A percentile compares a stretch with the other conserved stretches of the same genome.
phyloP scores from a whole-genome alignment of 1,140 invertebrate species.

The Orius insidiosus region DNA sequence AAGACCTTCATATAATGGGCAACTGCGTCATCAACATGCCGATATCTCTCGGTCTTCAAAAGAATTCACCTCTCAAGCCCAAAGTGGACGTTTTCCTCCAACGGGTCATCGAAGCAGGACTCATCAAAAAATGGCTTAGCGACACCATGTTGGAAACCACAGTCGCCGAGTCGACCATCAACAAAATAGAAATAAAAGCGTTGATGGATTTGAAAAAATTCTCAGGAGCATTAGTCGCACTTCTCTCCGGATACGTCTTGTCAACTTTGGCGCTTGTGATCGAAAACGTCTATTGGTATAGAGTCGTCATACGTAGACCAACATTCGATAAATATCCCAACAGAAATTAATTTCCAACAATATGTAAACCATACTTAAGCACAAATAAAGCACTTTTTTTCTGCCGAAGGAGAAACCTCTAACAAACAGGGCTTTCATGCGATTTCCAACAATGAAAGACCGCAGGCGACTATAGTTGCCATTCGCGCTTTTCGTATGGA shows the following conservation, averaged over 20 bases:
- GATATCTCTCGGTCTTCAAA: conserved; percentile 58
- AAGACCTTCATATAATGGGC: conserved; percentile 52
- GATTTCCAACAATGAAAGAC: no score
- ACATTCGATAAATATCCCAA: conserved; percentile 44
- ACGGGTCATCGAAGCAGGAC: conserved; percentile 50
- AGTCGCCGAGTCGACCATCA: conserved; percentile 28
- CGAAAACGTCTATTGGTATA: conserved; percentile 48
- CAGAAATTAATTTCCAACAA: no score
- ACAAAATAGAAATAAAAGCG: conserved; percentile 38
- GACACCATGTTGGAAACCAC: conserved; percentile 43
- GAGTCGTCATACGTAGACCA: conserved; percentile 43
- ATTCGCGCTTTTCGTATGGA: no score
- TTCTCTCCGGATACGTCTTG: conserved; percentile 45
- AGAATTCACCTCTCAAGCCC: conserved; percentile 58
- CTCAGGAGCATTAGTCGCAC: conserved; percentile 50
- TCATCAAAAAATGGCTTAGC: conserved; percentile 59
- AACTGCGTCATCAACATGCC: conserved; percentile 65
- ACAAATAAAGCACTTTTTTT: no score
- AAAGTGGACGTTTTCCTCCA: conserved; percentile 45
- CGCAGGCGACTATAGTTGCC: no score
- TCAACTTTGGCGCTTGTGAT: conserved; percentile 34
- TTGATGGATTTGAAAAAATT: conserved; percentile 57
- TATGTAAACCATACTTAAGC: no score
- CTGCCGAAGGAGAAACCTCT: no score
- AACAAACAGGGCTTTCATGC: no score